Base-by-base conservation (phyloP, 2,113 vertebrate species). In the Ochotona curzoniae region DNA sequence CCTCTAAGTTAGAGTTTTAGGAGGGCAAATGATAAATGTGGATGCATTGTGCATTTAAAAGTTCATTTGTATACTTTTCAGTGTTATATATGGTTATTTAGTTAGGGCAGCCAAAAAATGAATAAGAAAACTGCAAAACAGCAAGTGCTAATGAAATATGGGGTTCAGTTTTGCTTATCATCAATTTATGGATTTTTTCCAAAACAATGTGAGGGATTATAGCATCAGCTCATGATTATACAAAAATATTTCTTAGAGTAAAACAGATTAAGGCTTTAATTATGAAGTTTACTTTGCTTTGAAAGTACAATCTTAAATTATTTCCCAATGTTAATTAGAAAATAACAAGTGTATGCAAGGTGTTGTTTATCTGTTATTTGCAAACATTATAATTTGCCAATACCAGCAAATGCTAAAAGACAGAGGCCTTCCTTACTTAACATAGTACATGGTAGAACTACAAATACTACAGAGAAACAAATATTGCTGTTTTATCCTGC, bases 351-450 rank as follows among this genome's bases (percentile, higher is more conserved):
- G 84, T 18, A 38, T 76, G 75, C 7, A 94, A 97, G 96, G 89
- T 82, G 89, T 32, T 78, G 89, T 94, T 96, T 76, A 96, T 96
- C 95, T 87, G 73, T 92, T 97, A 95, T 97, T 94, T 96, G 69
- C 94, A 97, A 97, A 96, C 75, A 35, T 28, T 93, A 74, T 49
- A 90, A 85, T 89, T 93, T 98, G 96, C 94, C 96, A 97, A 90
- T 60, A 76, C 26, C 51, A 96, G 80, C 96, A 97, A 96, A 92
- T 96, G 93, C 83, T 96, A 95, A 96, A 94, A 97, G 96, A 97
- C 32, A 97, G 94, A 96, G 44, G 15, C 18, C 49, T 88, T 91
- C 87, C 64, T 92, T 44, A 61, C 78, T n/a, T 82, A 47, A 20
- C 0, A 67, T 1, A 64, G 79, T 7, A 81, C 21, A n/a, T 91